Percentiles rank a stretch among this genome's conserved stretches.
phyloP scores from a whole-genome alignment of 1,140 invertebrate genomes.

The Microvelia longipes region DNA sequence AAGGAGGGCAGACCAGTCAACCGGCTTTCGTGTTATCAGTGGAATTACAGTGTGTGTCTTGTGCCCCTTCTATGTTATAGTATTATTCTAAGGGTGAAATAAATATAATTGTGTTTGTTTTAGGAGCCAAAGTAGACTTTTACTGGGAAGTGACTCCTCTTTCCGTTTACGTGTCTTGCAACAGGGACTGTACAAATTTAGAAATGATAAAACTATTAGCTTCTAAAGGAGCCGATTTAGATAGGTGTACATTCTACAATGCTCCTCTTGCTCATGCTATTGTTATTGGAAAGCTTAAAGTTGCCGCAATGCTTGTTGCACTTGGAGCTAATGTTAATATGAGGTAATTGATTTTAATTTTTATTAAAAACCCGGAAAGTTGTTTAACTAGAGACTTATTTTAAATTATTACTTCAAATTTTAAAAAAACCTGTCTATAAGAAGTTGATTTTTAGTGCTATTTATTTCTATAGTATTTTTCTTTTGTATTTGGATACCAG shows the following conservation, averaged over 20 bases:
- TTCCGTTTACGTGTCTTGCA: neutral
- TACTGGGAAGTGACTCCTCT: neutral
- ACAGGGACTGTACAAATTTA: neutral
- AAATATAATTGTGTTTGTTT: neutral
- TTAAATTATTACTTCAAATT: no score
- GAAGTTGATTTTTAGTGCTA: no score
- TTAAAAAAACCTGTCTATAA: no score
- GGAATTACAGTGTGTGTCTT: no score
- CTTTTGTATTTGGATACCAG: no score
- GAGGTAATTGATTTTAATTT: no score
- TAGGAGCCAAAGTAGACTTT: constrained; percentile 1
- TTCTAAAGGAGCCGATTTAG: neutral
- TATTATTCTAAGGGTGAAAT: no score
- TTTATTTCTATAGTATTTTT: no score
- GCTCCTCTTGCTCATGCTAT: constrained; percentile 34
- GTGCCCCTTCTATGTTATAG: no score
- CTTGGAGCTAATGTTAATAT: constrained; percentile 33
- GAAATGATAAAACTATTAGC: neutral
- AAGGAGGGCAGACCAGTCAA: no score
- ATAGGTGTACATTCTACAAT: neutral
- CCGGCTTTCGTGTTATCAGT: no score
- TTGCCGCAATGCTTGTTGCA: constrained; percentile 32
- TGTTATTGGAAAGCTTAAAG: constrained; percentile 28
- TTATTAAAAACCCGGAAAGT: neutral
- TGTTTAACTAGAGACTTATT: no score